These are phyloP conservation scores for Aphelenchoides besseyi DNA, from an alignment of 1,140 invertebrate species.

Conservation along the genomic window DNA sequence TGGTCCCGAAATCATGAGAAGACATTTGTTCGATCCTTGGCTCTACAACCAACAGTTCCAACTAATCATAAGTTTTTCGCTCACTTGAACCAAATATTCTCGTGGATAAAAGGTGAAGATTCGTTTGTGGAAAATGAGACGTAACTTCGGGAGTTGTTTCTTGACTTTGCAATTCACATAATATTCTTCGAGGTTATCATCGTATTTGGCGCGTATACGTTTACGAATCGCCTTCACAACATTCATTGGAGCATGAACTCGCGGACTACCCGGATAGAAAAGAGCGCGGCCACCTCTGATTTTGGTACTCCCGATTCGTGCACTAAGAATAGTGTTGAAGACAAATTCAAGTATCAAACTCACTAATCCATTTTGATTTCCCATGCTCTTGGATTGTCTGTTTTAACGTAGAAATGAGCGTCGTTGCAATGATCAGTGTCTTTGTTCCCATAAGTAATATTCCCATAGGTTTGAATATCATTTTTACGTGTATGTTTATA, in stretches of 20 bases:
- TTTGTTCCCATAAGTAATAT: conserved; percentile 9
- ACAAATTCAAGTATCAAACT: too few species aligned
- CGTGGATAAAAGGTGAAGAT: background rate
- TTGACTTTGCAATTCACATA: background rate
- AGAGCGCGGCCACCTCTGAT: background rate
- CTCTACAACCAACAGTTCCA: background rate
- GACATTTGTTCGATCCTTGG: background rate
- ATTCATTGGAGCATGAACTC: background rate
- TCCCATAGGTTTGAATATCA: background rate
- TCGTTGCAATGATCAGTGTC: conserved; percentile 6
- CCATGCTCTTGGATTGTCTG: background rate
- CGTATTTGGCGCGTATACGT: background rate
- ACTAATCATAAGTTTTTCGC: background rate
- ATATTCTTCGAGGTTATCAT: background rate
- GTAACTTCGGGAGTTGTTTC: background rate
- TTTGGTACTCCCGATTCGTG: background rate
- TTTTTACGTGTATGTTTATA: background rate
- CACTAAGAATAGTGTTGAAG: background rate
- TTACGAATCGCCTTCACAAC: conserved; percentile 7
- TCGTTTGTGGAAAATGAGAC: background rate
- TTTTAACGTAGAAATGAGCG: background rate
- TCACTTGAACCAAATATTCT: background rate
- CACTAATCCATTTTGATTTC: background rate
- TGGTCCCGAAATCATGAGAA: background rate
- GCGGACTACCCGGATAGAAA: conserved; percentile 1